Base-by-base conservation (phyloP, 2,113 vertebrate genomes). In the Athene noctua region DNA sequence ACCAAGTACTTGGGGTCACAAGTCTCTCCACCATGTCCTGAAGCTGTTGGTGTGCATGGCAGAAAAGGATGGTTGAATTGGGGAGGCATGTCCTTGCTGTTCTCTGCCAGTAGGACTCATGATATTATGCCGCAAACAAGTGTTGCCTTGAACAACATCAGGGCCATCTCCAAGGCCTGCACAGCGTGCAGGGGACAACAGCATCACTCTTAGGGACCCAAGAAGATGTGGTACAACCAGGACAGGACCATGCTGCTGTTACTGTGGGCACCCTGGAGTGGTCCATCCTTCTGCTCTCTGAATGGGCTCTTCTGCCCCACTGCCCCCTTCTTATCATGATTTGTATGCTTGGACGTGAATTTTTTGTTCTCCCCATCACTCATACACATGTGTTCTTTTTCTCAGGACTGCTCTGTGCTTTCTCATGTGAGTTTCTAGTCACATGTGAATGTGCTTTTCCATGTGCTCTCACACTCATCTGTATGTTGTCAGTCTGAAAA, bases 181-280 rank as follows among this genome's bases (percentile, higher is more conserved):
- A 30, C 0, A 1, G 44, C 17, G 11, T 80, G 29, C 62, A 55
- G 54, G 34, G 38, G 10, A 11, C 2, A 22, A 46, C 1, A 1
- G 27, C 38, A 17, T 58, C n/a, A 23, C 36, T 74, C 44, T 27
- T 8, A 34, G 29, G 18, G 27, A 8, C 15, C 46, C 65, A 78
- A 34, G 51, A 42, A 81, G 51, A 67, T 38, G 9, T 51, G 58
- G 36, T 29, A 63, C 25, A 84, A 36, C 8, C 13, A 71, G 52
- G 27, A 17, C 14, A 81, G 86, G 57, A 44, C 40, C 23, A 9
- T 44, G 6, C n/a, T 90, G 13, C 27, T 80, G 11, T 63, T 86
- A 23, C 9, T 77, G 42, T 59, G 68, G 38, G 13, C 13, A 27
- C 51, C 6, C 21, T 73, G 49, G 49, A 70, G 46, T 0, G 0